phyloP scores from a whole-genome alignment of 1,140 invertebrate genomes.

The Drosophila micromelanica region DNA sequence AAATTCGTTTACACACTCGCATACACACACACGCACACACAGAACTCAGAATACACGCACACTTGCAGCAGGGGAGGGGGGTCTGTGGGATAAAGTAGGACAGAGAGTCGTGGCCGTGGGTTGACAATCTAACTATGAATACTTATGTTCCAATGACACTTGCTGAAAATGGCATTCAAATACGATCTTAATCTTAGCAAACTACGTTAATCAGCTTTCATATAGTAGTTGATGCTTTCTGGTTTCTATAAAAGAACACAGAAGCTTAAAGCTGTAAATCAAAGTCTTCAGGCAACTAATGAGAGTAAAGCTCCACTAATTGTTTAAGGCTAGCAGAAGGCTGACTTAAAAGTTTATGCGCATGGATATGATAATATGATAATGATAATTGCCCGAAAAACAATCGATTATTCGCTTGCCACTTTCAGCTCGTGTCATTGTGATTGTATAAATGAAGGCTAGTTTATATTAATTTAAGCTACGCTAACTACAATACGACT shows the following conservation, averaged over 20 bases:
- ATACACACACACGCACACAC: conserved; percentile 40
- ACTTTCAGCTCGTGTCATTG: conserved; percentile 49
- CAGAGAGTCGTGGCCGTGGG: conserved; percentile 30
- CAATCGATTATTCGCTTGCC: conserved; percentile 1
- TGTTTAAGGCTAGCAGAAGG: too few relatives aligned
- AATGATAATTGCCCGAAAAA: not conserved
- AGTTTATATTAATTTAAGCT: conserved; percentile 67
- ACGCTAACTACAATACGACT: conserved; percentile 80
- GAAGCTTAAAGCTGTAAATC: not conserved
- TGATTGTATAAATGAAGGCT: conserved; percentile 51
- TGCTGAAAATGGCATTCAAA: conserved; percentile 1
- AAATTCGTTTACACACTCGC: conserved; percentile 63
- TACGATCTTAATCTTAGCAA: not conserved
- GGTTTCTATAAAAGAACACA: too few relatives aligned
- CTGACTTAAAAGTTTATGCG: too few relatives aligned
- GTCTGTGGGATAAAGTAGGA: conserved; percentile 35
- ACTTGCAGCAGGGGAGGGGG: conserved; percentile 7
- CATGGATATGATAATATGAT: too few relatives aligned
- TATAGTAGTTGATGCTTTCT: not conserved
- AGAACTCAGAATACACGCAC: conserved; percentile 15
- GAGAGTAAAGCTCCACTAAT: too few relatives aligned
- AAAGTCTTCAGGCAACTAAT: not conserved
- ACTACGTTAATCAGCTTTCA: not conserved
- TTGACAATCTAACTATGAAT: conserved; percentile 28
- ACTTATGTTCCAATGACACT: conserved; percentile 20